Evolutionary conservation across 2,888 invertebrate genomes (phyloP), one percentile per base, ranked within the genome.

Genomic region (Galerucella pusilla): DNA sequence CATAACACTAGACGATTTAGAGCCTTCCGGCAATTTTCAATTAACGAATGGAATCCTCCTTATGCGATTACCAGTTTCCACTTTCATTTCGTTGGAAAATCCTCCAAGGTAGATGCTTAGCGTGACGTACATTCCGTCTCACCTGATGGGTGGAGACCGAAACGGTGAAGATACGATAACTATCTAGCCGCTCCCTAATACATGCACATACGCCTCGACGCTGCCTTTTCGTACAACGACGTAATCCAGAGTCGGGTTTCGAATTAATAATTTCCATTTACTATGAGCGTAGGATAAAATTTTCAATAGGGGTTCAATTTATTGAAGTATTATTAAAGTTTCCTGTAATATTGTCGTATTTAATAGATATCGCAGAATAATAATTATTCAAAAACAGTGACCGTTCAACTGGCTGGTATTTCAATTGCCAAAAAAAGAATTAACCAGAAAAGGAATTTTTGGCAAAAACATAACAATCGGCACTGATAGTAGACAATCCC

Each of bases 31-130:
- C 65, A 65, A 71, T 59, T 71, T 71, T 42, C 71, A 71, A 71
- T 71, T 71, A 71, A 65, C 57, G 71, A 71, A 71, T 71, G 65
- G 71, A 71, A 71, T 71, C 65, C 71, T 71, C 65, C 65, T 65
- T 20, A 45, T 45, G 71, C 25, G 71, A 63, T 70, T 70, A 63
- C 70, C 10, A 63, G 65, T 65, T 71, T 71, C 71, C 71, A 71
- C 65, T 71, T 65, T 65, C 57, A 71, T 71, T 71, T 71, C 59
- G 28, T 54, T 65, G 65, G 46, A 65, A 49, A 65, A 71, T 71
- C 71, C 70, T 16, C 25, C 9, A 57, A 52, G 63, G 70, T 16
- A 63, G 70, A 63, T 46, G 28, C 52, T 45, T 45, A 49, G 64
- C 71, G 71, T 71, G 71, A 71, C 71, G 46, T 65, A 59, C 42